Evolutionary conservation across 1,140 invertebrate genomes (phyloP).

Genomic region (Mamestra configurata): DNA sequence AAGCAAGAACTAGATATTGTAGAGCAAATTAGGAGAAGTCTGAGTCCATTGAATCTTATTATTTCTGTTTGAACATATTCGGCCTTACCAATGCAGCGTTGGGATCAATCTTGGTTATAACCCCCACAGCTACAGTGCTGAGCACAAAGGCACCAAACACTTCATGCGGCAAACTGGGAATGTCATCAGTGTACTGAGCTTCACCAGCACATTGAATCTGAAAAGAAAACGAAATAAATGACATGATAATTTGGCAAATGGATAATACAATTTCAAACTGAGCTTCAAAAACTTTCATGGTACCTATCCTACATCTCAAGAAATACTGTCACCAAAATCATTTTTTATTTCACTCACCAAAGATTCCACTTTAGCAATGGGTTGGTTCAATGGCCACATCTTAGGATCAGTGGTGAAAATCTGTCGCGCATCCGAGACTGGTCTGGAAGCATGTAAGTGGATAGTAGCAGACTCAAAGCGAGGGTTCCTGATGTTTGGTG

Average conservation of each 20-base stretch:
- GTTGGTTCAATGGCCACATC: constrained; percentile 91
- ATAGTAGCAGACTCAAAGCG: constrained; percentile 57
- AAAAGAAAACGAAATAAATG: no score
- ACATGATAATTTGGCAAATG: no score
- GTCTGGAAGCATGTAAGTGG: constrained; percentile 85
- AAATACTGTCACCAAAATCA: no score
- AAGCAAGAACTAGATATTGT: no score
- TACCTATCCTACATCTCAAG: neutral
- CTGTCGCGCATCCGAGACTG: constrained; percentile 90
- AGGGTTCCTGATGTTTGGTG: constrained; percentile 36
- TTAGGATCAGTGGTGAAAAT: constrained; percentile 89
- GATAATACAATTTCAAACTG: no score
- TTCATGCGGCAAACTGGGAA: constrained; percentile 87
- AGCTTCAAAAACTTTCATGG: neutral
- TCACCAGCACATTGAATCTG: constrained; percentile 90
- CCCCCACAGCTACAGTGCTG: constrained; percentile 87
- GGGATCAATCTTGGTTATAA: constrained; percentile 89
- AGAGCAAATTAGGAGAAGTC: no score
- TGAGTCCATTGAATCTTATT: no score
- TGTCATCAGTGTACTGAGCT: constrained; percentile 90
- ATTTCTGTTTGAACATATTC: no score
- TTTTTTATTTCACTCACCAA: constrained; percentile 69
- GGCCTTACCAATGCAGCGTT: constrained; percentile 89
- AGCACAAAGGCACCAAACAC: constrained; percentile 90
- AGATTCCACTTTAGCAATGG: constrained; percentile 90